Evolutionary conservation across 1,140 invertebrate species (phyloP), one percentile per base, ranked within the genome.

Genomic region (Euura lappo): DNA sequence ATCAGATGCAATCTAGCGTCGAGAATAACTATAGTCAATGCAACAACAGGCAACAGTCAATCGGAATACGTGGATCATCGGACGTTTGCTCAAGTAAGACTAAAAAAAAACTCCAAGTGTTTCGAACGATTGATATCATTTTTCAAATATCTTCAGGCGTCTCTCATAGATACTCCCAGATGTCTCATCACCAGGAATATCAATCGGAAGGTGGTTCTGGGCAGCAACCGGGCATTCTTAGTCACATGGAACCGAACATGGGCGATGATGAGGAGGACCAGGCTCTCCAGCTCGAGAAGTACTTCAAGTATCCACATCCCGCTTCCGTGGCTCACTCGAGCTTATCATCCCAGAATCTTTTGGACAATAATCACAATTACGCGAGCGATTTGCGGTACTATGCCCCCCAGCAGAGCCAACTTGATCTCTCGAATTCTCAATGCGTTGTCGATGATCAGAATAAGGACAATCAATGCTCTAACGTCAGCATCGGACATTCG

Each of bases 311-410:
- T 76, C 77, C 82, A 1, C 85, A 87, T 51, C 81, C 85, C 4
- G 78, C 80, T n/a, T 84, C 77, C 68, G 75, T 86, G 8, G 81
- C 73, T 11, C 87, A 88, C 44, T 82, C 84, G 11, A 87, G 83
- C 68, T 70, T 86, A 46, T 77, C 82, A 0, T 74, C 83, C 0
- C 87, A 87, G 44, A 87, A 79, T 72, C 72, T 87, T 2, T 73
- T 89, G 45, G 88, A 89, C 77, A 88, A 84, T 65, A 89, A 89
- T 72, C 88, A 89, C 77, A 89, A 89, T 76, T 89, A 89, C 73
- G 87, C 87, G 6, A 87, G 86, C 67, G 87, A 88, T 75, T 72
- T 88, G 71, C 85, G 87, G 60, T 86, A 86, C 47, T 88, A 88
- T 65, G 80, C 81, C 0, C 73, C 83, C 0, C 85, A 86, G 47